Evolutionary conservation across 2,797 vertebrate species (phyloP), one percentile per base, ranked within the genome.

Genomic region (Sebastes aleutianus): DNA sequence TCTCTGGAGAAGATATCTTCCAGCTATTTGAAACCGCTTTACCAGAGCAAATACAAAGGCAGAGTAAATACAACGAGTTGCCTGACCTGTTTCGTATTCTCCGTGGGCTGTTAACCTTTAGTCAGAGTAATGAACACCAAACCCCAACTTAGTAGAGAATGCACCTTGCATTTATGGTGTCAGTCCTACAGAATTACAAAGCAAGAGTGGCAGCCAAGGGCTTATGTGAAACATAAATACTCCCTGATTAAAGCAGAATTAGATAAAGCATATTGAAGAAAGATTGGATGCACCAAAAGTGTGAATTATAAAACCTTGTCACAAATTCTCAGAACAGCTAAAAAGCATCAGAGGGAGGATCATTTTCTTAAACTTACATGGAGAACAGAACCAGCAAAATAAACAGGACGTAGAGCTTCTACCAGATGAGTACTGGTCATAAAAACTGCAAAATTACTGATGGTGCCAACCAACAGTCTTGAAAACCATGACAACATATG

Each of bases 51-150:
- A 79, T 13, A 73, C 32, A 77, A 74, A 66, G 13, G 24, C 47
- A 74, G 26, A 58, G 36, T n/a, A 64, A 36, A 70, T 20, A 68
- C n/a, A 67, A 71, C 31, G 24, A 83, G 66, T 79, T 66, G 80
- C 16, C 50, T 3, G 20, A 85, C 67, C 74, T 63, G 85, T 83
- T 89, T 78, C 10, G 26, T 26, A 22, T 66, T 79, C 34, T 79
- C 57, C 59, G 11, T 18, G 61, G 61, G 34, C 7, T 66, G 10
- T 20, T 70, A 29, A 59, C 50, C 56, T 74, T 67, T 47, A 74
- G 14, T 36, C 61, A 32, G 58, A 67, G 70, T 64, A 26, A 56
- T 63, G 32, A 72, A 69, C 20, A 66, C 20, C 12, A 78, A 70
- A 63, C 10, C 10, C 3, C 11, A 68, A 16, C 18, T 63, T 3